Evolutionary conservation across 2,888 invertebrate genomes (phyloP), one percentile per base, ranked within the genome.

Genomic region (Watsonalla binaria): DNA sequence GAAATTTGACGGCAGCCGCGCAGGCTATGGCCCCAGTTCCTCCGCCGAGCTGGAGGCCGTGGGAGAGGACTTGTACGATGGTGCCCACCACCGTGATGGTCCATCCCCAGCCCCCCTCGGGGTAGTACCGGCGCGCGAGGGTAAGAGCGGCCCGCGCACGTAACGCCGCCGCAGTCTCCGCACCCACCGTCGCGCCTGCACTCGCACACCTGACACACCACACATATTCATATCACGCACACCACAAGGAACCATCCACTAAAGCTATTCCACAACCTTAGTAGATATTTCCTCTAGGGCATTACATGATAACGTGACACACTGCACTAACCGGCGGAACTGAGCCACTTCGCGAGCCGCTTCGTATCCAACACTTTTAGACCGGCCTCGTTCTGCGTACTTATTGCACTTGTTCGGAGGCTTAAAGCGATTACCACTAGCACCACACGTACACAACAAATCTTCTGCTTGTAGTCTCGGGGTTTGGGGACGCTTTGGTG

Each of bases 71-170:
- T 76, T 96, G 95, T 24, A 95, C 94, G 55, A 95, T 83, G 34
- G 95, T 92, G 33, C 94, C 94, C 61, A 95, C 95, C 52, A 93
- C 92, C 50, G 95, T 93, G 56, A 96, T 92, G 51, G 96, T 93
- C 95, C 95, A 96, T 13, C 96, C 96, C 96, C 96, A 96, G 11
- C 96, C 96, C 5, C 96, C 96, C 86, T 96, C 96, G 5, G 96
- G 96, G 82, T 96, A 96, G 86, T 96, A 96, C 67, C 96, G 94
- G 39, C 94, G 91, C 54, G 94, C 93, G 48, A 95, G 90, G 48
- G 94, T 92, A 52, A 94, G 88, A 8, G 94, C 91, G 0, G 94
- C 94, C 47, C 93, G 92, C 46, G 93, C 92, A 59, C 93, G 91
- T 50, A 91, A 68, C n/a, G 86, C 90, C 6, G 87, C 86, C 54